Conservation (phyloP, 2,888 invertebrate species). For the Zygaena filipendulae region DNA sequence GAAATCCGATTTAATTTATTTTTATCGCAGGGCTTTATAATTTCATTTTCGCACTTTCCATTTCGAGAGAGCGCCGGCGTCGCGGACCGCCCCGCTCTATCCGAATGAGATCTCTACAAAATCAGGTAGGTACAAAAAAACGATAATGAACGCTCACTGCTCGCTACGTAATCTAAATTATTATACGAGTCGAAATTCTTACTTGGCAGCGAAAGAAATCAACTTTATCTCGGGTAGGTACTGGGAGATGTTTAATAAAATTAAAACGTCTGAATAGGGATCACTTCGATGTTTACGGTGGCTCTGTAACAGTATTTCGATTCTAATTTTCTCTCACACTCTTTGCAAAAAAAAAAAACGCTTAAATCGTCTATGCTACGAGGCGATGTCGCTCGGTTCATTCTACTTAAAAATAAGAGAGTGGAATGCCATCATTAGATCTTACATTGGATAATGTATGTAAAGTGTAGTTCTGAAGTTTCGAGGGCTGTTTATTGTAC, state of each 20-base stretch:
- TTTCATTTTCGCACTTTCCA: conserved; percentile 70
- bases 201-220: conserved; percentile 63
- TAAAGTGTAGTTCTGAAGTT: conserved; percentile 24
- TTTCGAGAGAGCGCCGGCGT: conserved; percentile 60
- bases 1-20: conserved; percentile 70
- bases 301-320: conserved; percentile 46
- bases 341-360: conserved; percentile 27
- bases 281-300: conserved; percentile 48
- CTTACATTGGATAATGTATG: conserved; percentile 17
- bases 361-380: conserved; percentile 25
- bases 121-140: conserved; percentile 67
- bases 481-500: conserved; percentile 8
- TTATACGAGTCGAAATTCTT: conserved; percentile 66
- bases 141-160: conserved; percentile 69
- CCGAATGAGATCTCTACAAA: conserved; percentile 67
- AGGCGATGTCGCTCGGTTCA: conserved; percentile 21
- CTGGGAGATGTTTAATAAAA: conserved; percentile 62
- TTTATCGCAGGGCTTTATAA: conserved; percentile 68
- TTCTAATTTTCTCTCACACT: conserved; percentile 41
- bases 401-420: conserved; percentile 22
- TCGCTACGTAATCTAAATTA: conserved; percentile 69
- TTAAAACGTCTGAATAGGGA: conserved; percentile 52
- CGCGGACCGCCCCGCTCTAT: conserved; percentile 41
- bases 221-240: conserved; percentile 57
- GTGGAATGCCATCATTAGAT: conserved; percentile 18